These are phyloP conservation scores for Rapana venosa DNA, from an alignment of 2,888 invertebrate genomes.

Conservation along the genomic window DNA sequence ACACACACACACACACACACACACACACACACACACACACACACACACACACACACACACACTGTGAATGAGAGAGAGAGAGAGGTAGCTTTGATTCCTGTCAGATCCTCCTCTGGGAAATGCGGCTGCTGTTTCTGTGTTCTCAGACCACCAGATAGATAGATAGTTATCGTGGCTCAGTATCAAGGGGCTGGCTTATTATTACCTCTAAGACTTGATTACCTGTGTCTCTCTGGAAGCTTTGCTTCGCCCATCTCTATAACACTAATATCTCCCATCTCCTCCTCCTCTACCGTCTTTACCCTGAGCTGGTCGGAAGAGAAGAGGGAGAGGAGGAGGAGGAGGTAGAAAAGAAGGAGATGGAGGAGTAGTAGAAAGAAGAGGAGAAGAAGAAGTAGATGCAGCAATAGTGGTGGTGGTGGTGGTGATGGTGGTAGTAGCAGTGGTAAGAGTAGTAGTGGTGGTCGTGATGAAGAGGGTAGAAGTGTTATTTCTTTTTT, in stretches of 20 bases:
- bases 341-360: not conserved
- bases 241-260: not conserved
- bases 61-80: not conserved
- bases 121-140: too few species aligned
- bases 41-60: slow-evolving; percentile 5
- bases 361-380: not conserved
- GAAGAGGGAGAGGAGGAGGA: not conserved
- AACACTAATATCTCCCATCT: not conserved
- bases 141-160: too few species aligned
- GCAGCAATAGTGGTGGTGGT: too few species aligned
- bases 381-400: not conserved
- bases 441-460: too few species aligned
- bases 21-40: not conserved
- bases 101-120: too few species aligned
- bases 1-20: not conserved
- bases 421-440: too few species aligned
- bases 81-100: too few species aligned
- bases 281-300: not conserved
- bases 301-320: not conserved
- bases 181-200: too few species aligned
- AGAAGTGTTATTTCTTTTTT: too few species aligned
- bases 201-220: not conserved
- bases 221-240: not conserved
- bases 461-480: too few species aligned
- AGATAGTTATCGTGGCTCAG: too few species aligned